Evolutionary conservation across 1,140 invertebrate species (phyloP), one percentile per base, ranked within the genome.

Genomic region (Sipha flava): DNA sequence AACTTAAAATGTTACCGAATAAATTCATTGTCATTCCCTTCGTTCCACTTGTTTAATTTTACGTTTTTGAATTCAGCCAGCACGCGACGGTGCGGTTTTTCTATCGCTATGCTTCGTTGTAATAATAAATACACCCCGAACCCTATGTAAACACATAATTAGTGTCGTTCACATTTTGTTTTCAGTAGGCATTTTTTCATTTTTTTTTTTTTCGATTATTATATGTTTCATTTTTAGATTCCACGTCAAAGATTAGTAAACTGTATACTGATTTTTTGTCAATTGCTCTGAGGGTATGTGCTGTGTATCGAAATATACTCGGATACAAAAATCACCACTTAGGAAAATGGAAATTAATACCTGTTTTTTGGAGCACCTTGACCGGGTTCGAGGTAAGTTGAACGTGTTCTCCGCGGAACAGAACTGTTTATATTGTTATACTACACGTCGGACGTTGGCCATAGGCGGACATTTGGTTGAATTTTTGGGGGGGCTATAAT

Each of bases 101-200:
- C 16, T 6, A 12, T 40, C 40, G 37, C 40, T 66, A 66, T n/a
- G 12, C 16, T 64, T 23, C 14, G 16, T 59, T 59, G 29, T 59
- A 59, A 31, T 59, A 37, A 34, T n/a, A 34, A 34, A 34, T 2
- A 14, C 34, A 66, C 34, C 62, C 34, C 62, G 14, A 7, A 40
- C 12, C 62, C n/a, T 40, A 21, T 66, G 62, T 66, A 66, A 66
- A 66, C 62, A 66, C 40, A 66, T 66, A 66, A 66, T 66, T 66
- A 66, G 62, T 21, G 62, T 66, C 34, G 62, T 66, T 66, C n/a
- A 40, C 18, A 64, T 64, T 64, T 64, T n/a, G 18, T n/a, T 64
- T 64, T 37, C 9, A 29, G 57, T 34, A 29, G 2, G 31, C 29
- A 34, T 40, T 66, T 37, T n/a, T 66, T 9, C 10, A 6, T 43